Base-by-base conservation (phyloP, 92 coral and sea anemone species). In the Galaxea fascicularis region DNA sequence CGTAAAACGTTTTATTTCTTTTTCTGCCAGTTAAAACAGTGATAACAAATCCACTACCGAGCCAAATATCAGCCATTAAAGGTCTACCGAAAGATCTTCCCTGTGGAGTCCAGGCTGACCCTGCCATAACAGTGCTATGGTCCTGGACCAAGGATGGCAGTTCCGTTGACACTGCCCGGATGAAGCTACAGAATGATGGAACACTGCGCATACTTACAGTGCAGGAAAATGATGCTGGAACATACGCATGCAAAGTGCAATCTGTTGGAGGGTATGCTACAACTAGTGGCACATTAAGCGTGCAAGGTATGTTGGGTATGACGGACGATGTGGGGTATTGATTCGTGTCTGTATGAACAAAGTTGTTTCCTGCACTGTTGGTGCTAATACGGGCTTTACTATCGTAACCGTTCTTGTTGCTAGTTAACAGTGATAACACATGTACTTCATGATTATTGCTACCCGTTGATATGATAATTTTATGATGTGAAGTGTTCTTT, bases 241-340 rank as follows among this genome's bases (percentile, higher is more conserved):
- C 93, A 15, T 97, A 97, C 83, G 89, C 78, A 74, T 97, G 99
- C 60, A 87, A 81, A 30, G 95, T 93, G 70, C 63, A 89, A 60
- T 97, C 99, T 10, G 68, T 41, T 52, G 97, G 87, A 66, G 99
- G 99, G 18, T 89, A 97, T 90, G 98, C 88, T 54, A 88, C 97
- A 3, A 97, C 99, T 6, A 92, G 90, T 59, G 90, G 93, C n/a
- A 82, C 85, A 25, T 59, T 97, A 27, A 87, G 90, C 45, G 99
- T 97, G 22, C 98, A 82, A 91, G 98, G 99, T 93, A 41, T 46
- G 24, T 10, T 10, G 6, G 8, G 3, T 26, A 4, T 21, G 9
- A 16, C 18, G 4, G 4, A 57, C 63, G 21, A 21, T 8, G 63
- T 57, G 4, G 18, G 18, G 63, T 4, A 7, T 24, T 17, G 9